Evolutionary conservation across 2,888 invertebrate genomes (phyloP).

Genomic region (Theodoxus fluviatilis): DNA sequence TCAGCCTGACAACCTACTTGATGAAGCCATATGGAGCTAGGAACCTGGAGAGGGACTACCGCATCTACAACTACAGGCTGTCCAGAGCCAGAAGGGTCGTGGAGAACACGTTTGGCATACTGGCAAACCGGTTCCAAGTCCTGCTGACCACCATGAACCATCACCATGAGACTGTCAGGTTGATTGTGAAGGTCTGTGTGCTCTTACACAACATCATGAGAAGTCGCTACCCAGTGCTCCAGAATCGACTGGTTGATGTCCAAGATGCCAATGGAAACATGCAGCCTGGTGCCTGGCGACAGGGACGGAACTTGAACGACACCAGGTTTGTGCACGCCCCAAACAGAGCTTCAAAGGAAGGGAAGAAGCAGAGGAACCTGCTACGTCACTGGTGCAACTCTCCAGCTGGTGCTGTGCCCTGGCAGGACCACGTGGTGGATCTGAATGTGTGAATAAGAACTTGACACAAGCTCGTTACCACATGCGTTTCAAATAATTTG

Average conservation of each 20-base stretch:
- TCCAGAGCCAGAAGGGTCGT: constrained; percentile 33
- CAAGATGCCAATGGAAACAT: constrained; percentile 31
- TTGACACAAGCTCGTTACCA: too few relatives aligned
- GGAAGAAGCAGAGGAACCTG: constrained; percentile 33
- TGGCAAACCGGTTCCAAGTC: constrained; percentile 36
- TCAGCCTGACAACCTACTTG: constrained; percentile 29
- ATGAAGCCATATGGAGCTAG: constrained; percentile 35
- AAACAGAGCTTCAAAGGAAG: constrained; percentile 32
- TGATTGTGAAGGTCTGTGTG: constrained; percentile 25
- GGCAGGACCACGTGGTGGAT: too few relatives aligned
- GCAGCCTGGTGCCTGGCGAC: constrained; percentile 36
- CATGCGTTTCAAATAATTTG: too few relatives aligned
- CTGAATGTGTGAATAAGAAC: too few relatives aligned
- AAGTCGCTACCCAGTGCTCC: constrained; percentile 31
- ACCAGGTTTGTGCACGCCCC: constrained; percentile 29
- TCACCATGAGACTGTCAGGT: constrained; percentile 26
- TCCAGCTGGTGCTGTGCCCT: constrained; percentile 31
- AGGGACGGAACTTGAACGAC: constrained; percentile 33
- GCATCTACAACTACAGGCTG: constrained; percentile 42
- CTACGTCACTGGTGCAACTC: constrained; percentile 28
- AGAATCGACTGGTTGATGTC: constrained; percentile 32
- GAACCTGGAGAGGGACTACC: constrained; percentile 34
- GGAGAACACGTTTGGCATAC: constrained; percentile 42
- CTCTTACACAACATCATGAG: constrained; percentile 39
- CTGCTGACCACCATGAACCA: constrained; percentile 38